These are phyloP conservation scores for Neocrepidodera transversa DNA, from an alignment of 2,888 invertebrate species.

Conservation along the genomic window DNA sequence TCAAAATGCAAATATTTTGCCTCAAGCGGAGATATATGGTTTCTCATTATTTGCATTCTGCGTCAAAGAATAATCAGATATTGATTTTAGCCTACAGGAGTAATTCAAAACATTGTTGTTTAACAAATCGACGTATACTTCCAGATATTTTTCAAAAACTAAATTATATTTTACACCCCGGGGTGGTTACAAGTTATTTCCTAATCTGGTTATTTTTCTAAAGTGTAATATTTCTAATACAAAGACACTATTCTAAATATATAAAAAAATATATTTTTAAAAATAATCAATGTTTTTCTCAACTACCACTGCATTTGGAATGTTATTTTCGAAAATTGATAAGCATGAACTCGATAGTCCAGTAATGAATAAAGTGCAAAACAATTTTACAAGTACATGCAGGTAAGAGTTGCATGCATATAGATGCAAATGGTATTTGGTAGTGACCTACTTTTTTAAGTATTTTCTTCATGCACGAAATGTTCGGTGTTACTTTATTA, in stretches of 20 bases:
- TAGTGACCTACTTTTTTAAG: neutral
- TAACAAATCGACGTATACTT: constrained; percentile 9
- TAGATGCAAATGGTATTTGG: neutral
- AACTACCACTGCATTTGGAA: neutral
- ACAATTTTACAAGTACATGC: neutral
- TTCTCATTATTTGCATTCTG: constrained; percentile 24
- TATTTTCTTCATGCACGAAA: neutral
- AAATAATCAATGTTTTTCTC: no score
- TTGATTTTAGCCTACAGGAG: constrained; percentile 18
- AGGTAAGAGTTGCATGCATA: neutral
- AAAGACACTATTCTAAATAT: no score
- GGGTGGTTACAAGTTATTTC: neutral
- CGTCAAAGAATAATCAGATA: constrained; percentile 25
- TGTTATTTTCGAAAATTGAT: neutral
- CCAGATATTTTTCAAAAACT: neutral
- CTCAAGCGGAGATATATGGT: constrained; percentile 23
- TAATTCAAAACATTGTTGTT: constrained; percentile 13
- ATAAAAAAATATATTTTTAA: no score
- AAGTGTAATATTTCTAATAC: neutral
- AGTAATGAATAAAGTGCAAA: neutral
- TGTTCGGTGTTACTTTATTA: neutral
- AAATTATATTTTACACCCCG: constrained; percentile 3
- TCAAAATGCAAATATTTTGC: constrained; percentile 28
- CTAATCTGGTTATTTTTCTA: neutral
- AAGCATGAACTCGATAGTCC: neutral